Base-by-base conservation (phyloP, 2,113 vertebrate genomes). In the Ochotona curzoniae region DNA sequence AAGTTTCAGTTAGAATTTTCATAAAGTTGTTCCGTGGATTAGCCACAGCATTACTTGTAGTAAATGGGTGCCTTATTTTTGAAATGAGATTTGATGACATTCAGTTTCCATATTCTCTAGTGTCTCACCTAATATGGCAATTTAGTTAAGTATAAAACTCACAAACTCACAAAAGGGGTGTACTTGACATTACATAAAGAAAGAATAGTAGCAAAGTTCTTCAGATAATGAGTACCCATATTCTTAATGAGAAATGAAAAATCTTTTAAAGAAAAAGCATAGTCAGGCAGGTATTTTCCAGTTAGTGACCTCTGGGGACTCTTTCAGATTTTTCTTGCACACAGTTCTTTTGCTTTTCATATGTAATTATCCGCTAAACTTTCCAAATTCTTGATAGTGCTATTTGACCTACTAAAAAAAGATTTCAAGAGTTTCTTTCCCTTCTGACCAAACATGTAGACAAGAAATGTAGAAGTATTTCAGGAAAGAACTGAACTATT, bases 291-390 rank as follows among this genome's bases (percentile, higher is more conserved):
- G 80, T 61, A 13, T 21, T 28, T 28, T 93, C 51, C 44, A 63
- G 60, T 89, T 18, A 90, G 78, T 96, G 94, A 94, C 87, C 93
- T 96, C 87, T 61, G 26, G 89, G 69, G 76, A 83, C 49, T 93
- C 71, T 89, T 94, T 35, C 32, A 60, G 51, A 82, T 69, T 44
- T 9, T 93, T 80, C 93, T 89, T 84, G 9, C 80, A 85, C 47
- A 94, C 35, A 89, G 26, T 7, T 87, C 75, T 91, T 91, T 96
- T 88, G 94, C 74, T 82, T 14, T 91, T 94, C 73, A n/a, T 96
- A 91, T 89, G 91, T 90, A 96, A 89, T 96, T 94, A 94, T 95
- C 92, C 94, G 73, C 47, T 57, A 88, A 96, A 94, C 80, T 91
- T 89, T 25, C 32, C 32, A n/a, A 38, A 90, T 91, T 70, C 81